A percentile compares a stretch with the other conserved stretches of the same genome.
Evolutionary conservation across 2,113 vertebrate species (phyloP).

Genomic region (Alligator sinensis): DNA sequence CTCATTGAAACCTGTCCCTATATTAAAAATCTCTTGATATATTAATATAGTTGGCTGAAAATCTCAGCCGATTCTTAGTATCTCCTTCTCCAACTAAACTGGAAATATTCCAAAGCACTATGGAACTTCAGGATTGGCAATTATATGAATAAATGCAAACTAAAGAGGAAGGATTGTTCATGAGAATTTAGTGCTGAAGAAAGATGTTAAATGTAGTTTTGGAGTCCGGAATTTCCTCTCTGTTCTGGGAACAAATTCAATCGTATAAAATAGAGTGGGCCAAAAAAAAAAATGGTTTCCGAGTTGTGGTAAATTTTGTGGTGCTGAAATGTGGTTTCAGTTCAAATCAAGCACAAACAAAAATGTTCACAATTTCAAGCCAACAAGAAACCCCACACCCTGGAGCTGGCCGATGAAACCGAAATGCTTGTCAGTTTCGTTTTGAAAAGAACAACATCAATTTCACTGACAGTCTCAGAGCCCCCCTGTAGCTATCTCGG

Average conservation of each 20-base stretch:
- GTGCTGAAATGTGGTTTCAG: no score
- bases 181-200: not conserved
- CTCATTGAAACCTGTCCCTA: not conserved
- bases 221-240: not conserved
- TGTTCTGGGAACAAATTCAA: not conserved
- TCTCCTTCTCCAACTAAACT: not conserved
- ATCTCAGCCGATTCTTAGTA: not conserved
- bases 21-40: fast-evolving
- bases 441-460: no score
- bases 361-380: no score
- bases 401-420: no score
- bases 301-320: no score
- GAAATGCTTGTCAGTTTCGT: no score
- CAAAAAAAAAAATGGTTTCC: no score
- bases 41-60: not conserved
- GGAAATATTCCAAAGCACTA: not conserved
- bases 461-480: no score
- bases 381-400: no score
- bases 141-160: fast-evolving
- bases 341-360: no score
- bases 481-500: no score
- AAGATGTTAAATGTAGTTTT: not conserved
- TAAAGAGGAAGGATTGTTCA: not conserved
- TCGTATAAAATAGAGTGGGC: no score
- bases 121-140: not conserved